Evolutionary conservation across 2,888 invertebrate genomes (phyloP), one percentile per base, ranked within the genome.

Genomic region (Lithophane leautieri): DNA sequence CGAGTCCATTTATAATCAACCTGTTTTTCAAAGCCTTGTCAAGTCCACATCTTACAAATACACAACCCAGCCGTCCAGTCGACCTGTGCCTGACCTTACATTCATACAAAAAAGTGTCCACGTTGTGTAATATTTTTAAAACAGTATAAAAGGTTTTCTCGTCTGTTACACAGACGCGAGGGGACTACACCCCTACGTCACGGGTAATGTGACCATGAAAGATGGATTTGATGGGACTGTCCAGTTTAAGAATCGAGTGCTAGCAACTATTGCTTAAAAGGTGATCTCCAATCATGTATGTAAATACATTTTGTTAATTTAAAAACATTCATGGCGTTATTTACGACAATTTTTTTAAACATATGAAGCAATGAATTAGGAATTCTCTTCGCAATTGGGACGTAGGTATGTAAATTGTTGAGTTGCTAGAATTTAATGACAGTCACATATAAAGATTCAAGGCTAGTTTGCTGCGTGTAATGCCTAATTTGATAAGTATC

Each of bases 51-150:
- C 62, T 70, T 67, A 52, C 34, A 56, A 79, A 40, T n/a, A 70
- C 12, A 62, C 61, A 12, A n/a, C 12, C 14, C 11, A 44, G 2
- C 56, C n/a, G 60, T 9, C 22, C 28, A 50, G 66, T 19, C 50
- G 69, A 70, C 66, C 62, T 69, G 62, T 70, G 71, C 60, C 60
- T 76, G 56, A 76, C 81, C 63, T 76, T 70, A 68, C 66, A 54
- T 58, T 83, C 61, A 50, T 72, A 77, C 69, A 83, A 80, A 83
- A 83, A 85, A 71, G 44, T 73, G 40, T 71, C 62, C 50, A 40
- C 40, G 9, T 34, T 12, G 50, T 68, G 60, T 74, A 75, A 83
- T 85, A 78, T 76, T 85, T 86, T 86, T 78, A 71, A 86, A 85
- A 78, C 78, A 63, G 50, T 73, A 70, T 79, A 65, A 66, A 76